Base-by-base conservation (phyloP, 2,113 vertebrate genomes). In the Cebus imitator region DNA sequence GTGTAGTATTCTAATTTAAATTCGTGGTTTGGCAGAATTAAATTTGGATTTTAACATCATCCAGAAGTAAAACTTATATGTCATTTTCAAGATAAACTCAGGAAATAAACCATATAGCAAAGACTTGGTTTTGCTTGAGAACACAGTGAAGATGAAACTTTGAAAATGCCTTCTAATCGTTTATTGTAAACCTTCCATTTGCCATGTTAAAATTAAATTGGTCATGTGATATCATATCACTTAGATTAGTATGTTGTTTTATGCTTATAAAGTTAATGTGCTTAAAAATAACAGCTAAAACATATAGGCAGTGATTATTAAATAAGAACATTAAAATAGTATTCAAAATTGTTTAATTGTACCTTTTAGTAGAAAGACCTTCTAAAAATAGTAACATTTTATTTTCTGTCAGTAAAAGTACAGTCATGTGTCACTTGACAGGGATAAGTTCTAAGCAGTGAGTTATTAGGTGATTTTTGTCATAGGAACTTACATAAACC, bases 61-160 rank as follows among this genome's bases (percentile, higher is more conserved):
- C 43, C n/a, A 87, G 52, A 83, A 79, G 40, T 92, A 95, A 90
- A 48, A 89, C 25, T 85, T 93, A 70, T 93, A 70, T 0, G 1
- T 95, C 9, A 91, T 82, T 97, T 96, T 94, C 25, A 78, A 48
- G 90, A 96, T 95, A 96, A 94, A 86, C n/a, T 76, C 14, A 86
- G 75, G 50, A 95, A 91, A 64, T 87, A 91, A 95, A 72, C 87
- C 30, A 40, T 70, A 75, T 87, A 87, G 25, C 45, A 82, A 79
- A 95, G 57, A 83, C 52, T 90, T 12, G 16, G 64, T 90, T 89
- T 90, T 93, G 12, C 70, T 92, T 97, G 35, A 79, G 75, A 93
- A 68, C 25, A 84, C 4, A 84, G 30, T 79, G 25, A 87, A 61
- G 35, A 70, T 66, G 48, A 75, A 25, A 58, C 73, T 81, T 97